These are phyloP conservation scores for Trichosurus vulpecula DNA, from an alignment of 2,797 vertebrate genomes.

Conservation along the genomic window DNA sequence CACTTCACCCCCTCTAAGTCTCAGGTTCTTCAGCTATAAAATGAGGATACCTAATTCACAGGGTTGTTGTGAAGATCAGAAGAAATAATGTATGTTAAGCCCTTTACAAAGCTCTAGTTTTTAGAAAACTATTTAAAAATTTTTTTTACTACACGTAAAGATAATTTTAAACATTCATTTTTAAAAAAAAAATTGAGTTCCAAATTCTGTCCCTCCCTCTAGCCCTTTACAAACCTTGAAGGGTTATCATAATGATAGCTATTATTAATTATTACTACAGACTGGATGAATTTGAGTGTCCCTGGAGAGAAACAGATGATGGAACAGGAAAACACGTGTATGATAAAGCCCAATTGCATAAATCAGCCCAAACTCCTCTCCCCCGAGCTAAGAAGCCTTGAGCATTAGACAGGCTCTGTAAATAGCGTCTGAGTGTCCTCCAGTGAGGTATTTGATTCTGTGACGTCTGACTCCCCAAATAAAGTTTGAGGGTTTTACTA, in stretches of 20 bases:
- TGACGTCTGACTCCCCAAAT: constrained; percentile 72
- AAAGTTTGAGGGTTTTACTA: constrained; percentile 58
- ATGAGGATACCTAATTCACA: background rate
- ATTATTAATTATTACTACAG: background rate
- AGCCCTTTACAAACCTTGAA: background rate
- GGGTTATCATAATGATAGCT: background rate
- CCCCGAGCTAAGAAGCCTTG: constrained; percentile 5
- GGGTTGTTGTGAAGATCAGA: background rate
- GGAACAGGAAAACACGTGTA: background rate
- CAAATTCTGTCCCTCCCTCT: background rate
- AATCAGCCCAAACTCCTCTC: background rate
- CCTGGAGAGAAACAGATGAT: background rate
- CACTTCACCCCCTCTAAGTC: background rate
- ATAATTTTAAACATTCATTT: background rate
- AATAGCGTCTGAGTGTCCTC: constrained; percentile 60
- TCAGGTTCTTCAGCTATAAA: background rate
- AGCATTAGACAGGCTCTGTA: constrained; percentile 54
- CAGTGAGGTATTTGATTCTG: constrained; percentile 22
- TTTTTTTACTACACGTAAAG: background rate
- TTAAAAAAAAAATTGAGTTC: background rate
- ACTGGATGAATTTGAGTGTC: background rate
- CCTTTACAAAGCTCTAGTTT: background rate
- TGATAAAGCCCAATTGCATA: constrained; percentile 9
- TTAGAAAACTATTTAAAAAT: background rate
- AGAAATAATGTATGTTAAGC: background rate